phyloP scores from a whole-genome alignment of 1,140 invertebrate species.

The Brachystomella parvula region DNA sequence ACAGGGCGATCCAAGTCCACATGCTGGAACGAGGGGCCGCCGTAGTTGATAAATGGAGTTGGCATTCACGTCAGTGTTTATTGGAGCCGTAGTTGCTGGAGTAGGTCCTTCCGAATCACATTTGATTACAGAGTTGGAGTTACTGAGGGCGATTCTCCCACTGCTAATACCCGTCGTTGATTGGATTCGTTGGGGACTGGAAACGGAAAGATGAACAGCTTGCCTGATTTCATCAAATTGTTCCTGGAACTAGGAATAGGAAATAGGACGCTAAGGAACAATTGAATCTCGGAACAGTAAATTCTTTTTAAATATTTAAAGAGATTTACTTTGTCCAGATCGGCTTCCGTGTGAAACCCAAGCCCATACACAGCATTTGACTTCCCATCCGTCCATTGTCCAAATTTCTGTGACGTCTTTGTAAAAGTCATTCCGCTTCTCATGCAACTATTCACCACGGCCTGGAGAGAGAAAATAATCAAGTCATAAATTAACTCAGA shows the following conservation, averaged over 20 bases:
- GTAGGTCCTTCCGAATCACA: background rate
- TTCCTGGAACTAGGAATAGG: slow-evolving; percentile 74
- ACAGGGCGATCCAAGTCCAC: slow-evolving; percentile 39
- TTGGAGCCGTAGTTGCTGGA: background rate
- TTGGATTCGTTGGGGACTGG: background rate
- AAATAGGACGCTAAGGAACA: slow-evolving; percentile 30
- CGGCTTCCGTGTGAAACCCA: slow-evolving; percentile 90
- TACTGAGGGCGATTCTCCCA: background rate
- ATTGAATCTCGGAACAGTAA: background rate
- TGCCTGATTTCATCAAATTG: slow-evolving; percentile 98
- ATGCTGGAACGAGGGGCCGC: slow-evolving; percentile 22
- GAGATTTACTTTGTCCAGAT: slow-evolving; percentile 72
- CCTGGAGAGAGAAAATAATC: slow-evolving; percentile 50
- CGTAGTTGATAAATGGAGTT: slow-evolving; percentile 37
- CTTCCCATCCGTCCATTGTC: slow-evolving; percentile 94
- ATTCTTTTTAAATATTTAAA: background rate
- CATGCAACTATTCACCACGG: slow-evolving; percentile 95
- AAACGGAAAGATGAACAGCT: slow-evolving; percentile 62
- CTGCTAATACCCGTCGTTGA: background rate
- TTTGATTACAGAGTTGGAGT: slow-evolving; percentile 12
- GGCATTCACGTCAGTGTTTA: background rate
- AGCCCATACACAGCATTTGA: slow-evolving; percentile 96
- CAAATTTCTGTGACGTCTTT: slow-evolving; percentile 98
- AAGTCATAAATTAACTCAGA: slow-evolving; percentile 7
- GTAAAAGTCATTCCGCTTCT: slow-evolving; percentile 97